These are phyloP conservation scores for Pandemis cinnamomeana DNA, from an alignment of 2,888 invertebrate species.

Conservation along the genomic window DNA sequence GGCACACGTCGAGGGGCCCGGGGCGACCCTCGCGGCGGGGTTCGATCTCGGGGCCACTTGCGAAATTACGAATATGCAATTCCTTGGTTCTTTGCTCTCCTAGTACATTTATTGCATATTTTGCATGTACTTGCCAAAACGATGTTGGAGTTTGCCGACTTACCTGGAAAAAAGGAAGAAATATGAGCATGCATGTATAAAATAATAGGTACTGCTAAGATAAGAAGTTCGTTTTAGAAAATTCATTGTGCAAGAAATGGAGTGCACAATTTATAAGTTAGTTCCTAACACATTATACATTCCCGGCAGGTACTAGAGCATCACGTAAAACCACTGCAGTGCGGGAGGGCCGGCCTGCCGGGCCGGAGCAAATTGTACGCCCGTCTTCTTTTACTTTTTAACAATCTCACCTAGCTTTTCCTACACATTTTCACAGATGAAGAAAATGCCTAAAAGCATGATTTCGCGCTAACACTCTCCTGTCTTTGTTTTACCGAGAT, in stretches of 20 bases:
- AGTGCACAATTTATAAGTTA: constrained; percentile 6
- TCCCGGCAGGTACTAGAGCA: constrained; percentile 44
- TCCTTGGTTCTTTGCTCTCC: constrained; percentile 57
- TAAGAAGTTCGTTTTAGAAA: not conserved
- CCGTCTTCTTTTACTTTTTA: constrained; percentile 38
- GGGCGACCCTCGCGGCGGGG: constrained; percentile 51
- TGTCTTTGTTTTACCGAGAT: not conserved
- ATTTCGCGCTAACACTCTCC: not conserved
- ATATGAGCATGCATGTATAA: not conserved
- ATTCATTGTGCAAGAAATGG: constrained; percentile 11
- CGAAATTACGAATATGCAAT: constrained; percentile 65
- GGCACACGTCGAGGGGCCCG: constrained; percentile 59
- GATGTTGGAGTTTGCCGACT: constrained; percentile 45
- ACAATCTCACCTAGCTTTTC: constrained; percentile 22
- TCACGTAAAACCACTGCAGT: constrained; percentile 78
- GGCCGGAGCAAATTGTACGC: constrained; percentile 42
- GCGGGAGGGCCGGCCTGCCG: constrained; percentile 65
- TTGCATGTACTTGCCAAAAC: constrained; percentile 46
- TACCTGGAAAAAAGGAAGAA: constrained; percentile 62
- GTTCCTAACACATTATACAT: constrained; percentile 14
- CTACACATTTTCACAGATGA: not conserved
- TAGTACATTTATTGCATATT: constrained; percentile 72
- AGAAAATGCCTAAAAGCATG: not conserved
- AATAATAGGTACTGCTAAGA: not conserved
- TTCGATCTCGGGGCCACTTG: constrained; percentile 51